Base-by-base conservation (phyloP, 1,140 invertebrate genomes). In the Drosophila rhopaloa region DNA sequence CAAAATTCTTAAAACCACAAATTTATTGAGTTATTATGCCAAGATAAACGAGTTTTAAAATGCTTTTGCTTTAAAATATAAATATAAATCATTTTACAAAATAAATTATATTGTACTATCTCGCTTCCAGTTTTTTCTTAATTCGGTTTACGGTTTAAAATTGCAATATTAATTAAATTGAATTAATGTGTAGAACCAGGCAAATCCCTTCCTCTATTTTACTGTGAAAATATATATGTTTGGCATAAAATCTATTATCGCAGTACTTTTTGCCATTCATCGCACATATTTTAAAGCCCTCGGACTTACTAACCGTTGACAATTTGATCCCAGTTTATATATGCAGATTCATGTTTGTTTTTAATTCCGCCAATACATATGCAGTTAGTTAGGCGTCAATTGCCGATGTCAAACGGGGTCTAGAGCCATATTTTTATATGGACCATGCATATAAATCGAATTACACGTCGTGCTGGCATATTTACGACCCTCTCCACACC, bases 401-500 rank as follows among this genome's bases (percentile, higher is more conserved):
- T 56, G 54, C 48, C 62, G 60, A 29, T 13, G 37, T 46, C 19
- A 32, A 37, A 16, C 8, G 11, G 43, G 14, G 16, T 40, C 44
- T 29, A 19, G 5, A 29, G 41, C 43, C 62, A 76, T 61, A 75
- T 70, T 54, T 65, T 50, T 76, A 48, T 67, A 50, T 60, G 72
- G 57, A 46, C 43, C 73, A 66, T 81, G 82, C 75, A 85, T 86
- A 86, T 86, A 83, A 83, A 86, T 86, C 78, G 79, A 76, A 83
- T 86, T 88, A 86, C 62, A 83, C 71, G 84, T 83, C 79, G 60
- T 59, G 61, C 58, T 83, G 83, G 76, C 83, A 86, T 88, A 88
- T 86, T 83, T 86, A 86, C 79, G 83, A 85, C 65, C 76, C 82
- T 70, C 62, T 80, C 27, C 48, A 24, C 63, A 43, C 38, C 19